phyloP scores from a whole-genome alignment of 2,797 vertebrate genomes.

The Neopelma chrysocephalum region DNA sequence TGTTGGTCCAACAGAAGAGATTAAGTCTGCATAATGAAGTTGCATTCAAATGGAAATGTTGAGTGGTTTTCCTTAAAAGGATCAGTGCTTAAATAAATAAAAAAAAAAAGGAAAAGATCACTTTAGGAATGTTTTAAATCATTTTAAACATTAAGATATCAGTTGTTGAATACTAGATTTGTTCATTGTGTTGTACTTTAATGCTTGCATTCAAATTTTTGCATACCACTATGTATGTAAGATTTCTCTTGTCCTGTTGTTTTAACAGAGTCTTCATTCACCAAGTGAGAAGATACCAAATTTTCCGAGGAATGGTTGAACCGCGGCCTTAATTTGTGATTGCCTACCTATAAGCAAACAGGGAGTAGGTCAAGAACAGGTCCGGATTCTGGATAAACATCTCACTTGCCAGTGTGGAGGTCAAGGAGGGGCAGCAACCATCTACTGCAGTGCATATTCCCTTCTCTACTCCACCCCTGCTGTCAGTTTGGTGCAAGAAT shows the following conservation, averaged over 20 bases:
- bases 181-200: background rate
- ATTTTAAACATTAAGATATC: background rate
- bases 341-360: background rate
- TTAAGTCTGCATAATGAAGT: background rate
- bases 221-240: background rate
- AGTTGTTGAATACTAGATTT: background rate
- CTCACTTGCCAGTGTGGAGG: background rate
- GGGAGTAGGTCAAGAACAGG: background rate
- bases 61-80: background rate
- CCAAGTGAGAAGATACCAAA: background rate
- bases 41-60: background rate
- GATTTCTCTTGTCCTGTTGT: background rate
- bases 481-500: background rate
- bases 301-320: background rate
- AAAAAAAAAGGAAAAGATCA: accelerated
- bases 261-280: background rate
- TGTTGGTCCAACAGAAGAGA: background rate
- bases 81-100: background rate
- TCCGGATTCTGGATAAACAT: background rate
- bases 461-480: background rate
- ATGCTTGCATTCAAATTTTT: background rate
- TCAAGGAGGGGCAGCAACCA: background rate
- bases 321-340: background rate
- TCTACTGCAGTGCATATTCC: background rate
- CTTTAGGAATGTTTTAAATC: background rate